Conservation (phyloP, 2,797 vertebrate species). For the Chelidonichthys spinosus region DNA sequence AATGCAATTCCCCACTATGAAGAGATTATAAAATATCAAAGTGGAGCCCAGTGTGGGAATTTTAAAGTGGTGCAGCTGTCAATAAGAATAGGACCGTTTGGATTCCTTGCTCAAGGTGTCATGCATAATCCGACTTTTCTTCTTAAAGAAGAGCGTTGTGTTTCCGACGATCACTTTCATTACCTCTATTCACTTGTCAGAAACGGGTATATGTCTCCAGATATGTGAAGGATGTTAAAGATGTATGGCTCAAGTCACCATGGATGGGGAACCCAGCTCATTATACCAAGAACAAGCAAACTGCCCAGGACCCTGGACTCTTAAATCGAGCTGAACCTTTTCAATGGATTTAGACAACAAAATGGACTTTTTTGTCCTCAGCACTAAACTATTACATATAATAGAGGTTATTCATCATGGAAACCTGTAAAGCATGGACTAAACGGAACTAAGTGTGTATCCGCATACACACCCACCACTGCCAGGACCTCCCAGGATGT, state of each 20-base stretch:
- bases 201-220: too few relatives aligned
- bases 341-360: neutral
- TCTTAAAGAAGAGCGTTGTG: neutral
- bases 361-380: neutral
- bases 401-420: neutral
- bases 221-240: too few relatives aligned
- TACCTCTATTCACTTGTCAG: too few relatives aligned
- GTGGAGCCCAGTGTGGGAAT: neutral
- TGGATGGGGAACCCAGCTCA: neutral
- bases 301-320: too few relatives aligned
- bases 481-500: neutral
- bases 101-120: neutral
- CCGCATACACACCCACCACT: neutral
- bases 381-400: neutral
- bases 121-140: neutral
- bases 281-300: neutral
- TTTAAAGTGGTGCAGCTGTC: neutral
- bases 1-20: constrained; percentile 4
- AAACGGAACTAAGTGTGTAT: neutral
- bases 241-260: neutral
- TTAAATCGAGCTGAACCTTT: neutral
- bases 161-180: too few relatives aligned
- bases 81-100: constrained; percentile 7
- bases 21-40: constrained; percentile 17
- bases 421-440: neutral